Evolutionary conservation across 2,888 invertebrate genomes (phyloP).

Genomic region (Acleris laterana): DNA sequence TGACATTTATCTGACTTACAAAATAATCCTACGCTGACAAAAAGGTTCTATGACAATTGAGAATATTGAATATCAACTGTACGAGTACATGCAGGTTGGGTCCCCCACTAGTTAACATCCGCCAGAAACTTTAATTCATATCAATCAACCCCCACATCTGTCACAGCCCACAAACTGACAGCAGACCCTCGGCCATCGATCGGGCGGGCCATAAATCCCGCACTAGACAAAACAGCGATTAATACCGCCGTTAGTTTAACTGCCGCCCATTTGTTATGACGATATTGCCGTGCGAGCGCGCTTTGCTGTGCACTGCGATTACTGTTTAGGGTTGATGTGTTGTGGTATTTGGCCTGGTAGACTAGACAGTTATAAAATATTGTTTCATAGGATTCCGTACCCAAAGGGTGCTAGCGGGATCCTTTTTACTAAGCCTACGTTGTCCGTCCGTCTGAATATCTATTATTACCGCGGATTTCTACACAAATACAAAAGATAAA

Average conservation of each 20-base stretch:
- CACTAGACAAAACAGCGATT: slow-evolving; percentile 76
- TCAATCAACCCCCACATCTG: slow-evolving; percentile 33
- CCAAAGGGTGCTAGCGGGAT: too few species aligned
- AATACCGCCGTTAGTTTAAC: slow-evolving; percentile 74
- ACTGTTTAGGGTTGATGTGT: slow-evolving; percentile 21
- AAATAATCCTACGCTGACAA: too few species aligned
- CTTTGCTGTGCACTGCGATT: slow-evolving; percentile 26
- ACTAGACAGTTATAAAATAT: neutral
- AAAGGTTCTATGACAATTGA: too few species aligned
- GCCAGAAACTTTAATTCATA: slow-evolving; percentile 13
- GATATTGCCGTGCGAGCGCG: slow-evolving; percentile 49
- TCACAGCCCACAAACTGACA: slow-evolving; percentile 36
- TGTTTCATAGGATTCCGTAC: neutral
- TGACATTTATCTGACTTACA: too few species aligned
- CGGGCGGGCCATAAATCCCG: slow-evolving; percentile 50
- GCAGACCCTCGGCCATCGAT: slow-evolving; percentile 38
- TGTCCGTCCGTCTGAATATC: too few species aligned
- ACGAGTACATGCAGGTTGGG: too few species aligned
- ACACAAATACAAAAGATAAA: too few species aligned
- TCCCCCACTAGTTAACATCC: neutral
- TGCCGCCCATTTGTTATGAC: slow-evolving; percentile 64
- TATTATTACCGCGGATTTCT: too few species aligned
- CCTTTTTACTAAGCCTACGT: too few species aligned
- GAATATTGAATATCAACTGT: too few species aligned
- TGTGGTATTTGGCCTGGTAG: slow-evolving; percentile 1